Evolutionary conservation across 2,888 invertebrate genomes (phyloP).

Genomic region (Steinernema carpocapsae): DNA sequence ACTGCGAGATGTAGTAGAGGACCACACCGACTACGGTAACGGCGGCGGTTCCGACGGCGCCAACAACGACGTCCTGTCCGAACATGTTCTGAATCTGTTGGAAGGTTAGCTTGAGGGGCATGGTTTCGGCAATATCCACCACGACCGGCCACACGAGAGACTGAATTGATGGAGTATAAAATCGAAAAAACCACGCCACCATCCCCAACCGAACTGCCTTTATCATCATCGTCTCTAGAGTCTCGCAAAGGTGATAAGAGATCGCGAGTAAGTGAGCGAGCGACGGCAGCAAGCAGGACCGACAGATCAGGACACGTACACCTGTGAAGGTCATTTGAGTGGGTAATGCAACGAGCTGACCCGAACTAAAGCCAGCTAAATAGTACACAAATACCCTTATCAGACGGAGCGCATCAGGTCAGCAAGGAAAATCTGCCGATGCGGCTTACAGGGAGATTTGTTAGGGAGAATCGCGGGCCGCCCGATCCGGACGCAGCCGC

Average conservation of each 20-base stretch:
- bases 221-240: slow-evolving; percentile 10
- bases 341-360: not conserved
- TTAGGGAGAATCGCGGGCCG: too few relatives aligned
- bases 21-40: slow-evolving; percentile 27
- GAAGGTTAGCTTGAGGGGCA: not conserved
- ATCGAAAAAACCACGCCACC: slow-evolving; percentile 30
- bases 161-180: not conserved
- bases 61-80: slow-evolving; percentile 23
- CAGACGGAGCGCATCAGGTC: not conserved
- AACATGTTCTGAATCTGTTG: slow-evolving; percentile 17
- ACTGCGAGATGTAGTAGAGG: slow-evolving; percentile 33
- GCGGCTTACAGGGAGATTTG: too few relatives aligned
- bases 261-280: not conserved
- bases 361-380: not conserved
- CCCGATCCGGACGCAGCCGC: too few relatives aligned
- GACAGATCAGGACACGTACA: not conserved
- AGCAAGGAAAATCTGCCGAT: not conserved
- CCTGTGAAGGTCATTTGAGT: slow-evolving; percentile 29
- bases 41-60: slow-evolving; percentile 20
- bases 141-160: slow-evolving; percentile 7
- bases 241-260: slow-evolving; percentile 26
- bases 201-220: slow-evolving; percentile 13
- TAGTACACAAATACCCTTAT: not conserved
- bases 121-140: not conserved
- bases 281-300: not conserved